phyloP scores from a whole-genome alignment of 2,888 invertebrate species.

The Drosophila lutescens region DNA sequence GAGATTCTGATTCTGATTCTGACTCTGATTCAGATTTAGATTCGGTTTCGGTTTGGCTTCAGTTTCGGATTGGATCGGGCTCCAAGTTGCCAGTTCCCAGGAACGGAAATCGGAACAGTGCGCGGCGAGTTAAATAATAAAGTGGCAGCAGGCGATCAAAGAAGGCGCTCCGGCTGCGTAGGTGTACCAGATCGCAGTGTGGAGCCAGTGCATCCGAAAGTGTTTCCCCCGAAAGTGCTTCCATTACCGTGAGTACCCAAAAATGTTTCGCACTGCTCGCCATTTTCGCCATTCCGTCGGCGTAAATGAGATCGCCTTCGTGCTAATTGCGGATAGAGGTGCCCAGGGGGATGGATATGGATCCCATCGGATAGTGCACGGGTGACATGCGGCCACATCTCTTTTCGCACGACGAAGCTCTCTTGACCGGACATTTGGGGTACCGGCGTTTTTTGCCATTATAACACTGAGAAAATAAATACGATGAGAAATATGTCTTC shows the following conservation, averaged over 20 bases:
- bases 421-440: slow-evolving; percentile 13
- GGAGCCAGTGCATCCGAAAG: slow-evolving; percentile 41
- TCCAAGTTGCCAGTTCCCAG: slow-evolving; percentile 15
- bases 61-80: slow-evolving; percentile 2
- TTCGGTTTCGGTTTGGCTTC: slow-evolving; percentile 12
- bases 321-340: slow-evolving; percentile 69
- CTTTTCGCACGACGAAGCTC: slow-evolving; percentile 22
- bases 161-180: slow-evolving; percentile 25
- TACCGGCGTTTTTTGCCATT: slow-evolving; percentile 6
- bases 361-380: slow-evolving; percentile 28
- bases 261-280: slow-evolving; percentile 50
- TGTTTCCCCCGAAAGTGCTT: slow-evolving; percentile 48
- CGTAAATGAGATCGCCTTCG: slow-evolving; percentile 79
- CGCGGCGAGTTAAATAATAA: slow-evolving; percentile 60
- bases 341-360: slow-evolving; percentile 22
- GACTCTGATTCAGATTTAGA: slow-evolving; percentile 4
- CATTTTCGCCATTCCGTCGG: slow-evolving; percentile 75
- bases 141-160: slow-evolving; percentile 47
- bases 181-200: slow-evolving; percentile 18
- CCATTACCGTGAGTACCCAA: slow-evolving; percentile 68
- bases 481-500: neutral
- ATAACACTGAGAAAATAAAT: slow-evolving; percentile 5
- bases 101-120: slow-evolving; percentile 32
- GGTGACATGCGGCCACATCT: slow-evolving; percentile 59
- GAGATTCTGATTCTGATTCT: neutral